Percentiles rank a stretch among this genome's conserved stretches.
phyloP scores from a whole-genome alignment of 2,797 vertebrate genomes.

The Argyrosomus regius region DNA sequence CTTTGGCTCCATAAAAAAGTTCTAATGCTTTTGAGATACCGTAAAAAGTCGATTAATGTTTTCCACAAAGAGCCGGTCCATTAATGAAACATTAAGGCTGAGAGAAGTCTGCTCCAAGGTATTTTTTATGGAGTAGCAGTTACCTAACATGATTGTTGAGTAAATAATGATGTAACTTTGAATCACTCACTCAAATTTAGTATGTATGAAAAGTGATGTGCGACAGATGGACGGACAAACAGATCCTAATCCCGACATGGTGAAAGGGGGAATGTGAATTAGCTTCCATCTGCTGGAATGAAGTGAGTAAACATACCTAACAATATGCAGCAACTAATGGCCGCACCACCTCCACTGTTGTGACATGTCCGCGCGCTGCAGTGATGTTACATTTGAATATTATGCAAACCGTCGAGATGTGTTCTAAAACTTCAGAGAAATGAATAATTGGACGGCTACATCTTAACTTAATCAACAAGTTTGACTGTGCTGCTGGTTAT shows the following conservation, averaged over 20 bases:
- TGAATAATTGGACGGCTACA: neutral
- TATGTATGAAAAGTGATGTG: slow-evolving; percentile 14
- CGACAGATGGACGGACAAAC: slow-evolving; percentile 53
- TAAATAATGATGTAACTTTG: neutral
- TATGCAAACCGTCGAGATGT: neutral
- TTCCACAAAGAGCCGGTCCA: neutral
- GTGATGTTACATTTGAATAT: neutral
- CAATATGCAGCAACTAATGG: slow-evolving; percentile 4
- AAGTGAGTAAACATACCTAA: slow-evolving; percentile 17
- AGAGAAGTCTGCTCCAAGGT: neutral
- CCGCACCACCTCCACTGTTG: neutral
- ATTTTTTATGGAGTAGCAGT: neutral
- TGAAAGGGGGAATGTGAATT: slow-evolving; percentile 25
- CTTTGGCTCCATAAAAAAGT: neutral
- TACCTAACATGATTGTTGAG: neutral
- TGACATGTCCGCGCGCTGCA: too few species aligned
- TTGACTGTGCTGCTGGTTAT: neutral
- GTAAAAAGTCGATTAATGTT: neutral
- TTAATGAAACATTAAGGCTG: neutral
- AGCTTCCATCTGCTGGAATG: slow-evolving; percentile 43
- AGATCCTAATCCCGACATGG: slow-evolving; percentile 34
- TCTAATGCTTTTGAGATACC: neutral
- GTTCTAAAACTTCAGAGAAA: neutral
- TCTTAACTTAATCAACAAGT: neutral
- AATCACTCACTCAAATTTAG: neutral